Base-by-base conservation (phyloP, 2,797 vertebrate species). In the Lacerta viridis region DNA sequence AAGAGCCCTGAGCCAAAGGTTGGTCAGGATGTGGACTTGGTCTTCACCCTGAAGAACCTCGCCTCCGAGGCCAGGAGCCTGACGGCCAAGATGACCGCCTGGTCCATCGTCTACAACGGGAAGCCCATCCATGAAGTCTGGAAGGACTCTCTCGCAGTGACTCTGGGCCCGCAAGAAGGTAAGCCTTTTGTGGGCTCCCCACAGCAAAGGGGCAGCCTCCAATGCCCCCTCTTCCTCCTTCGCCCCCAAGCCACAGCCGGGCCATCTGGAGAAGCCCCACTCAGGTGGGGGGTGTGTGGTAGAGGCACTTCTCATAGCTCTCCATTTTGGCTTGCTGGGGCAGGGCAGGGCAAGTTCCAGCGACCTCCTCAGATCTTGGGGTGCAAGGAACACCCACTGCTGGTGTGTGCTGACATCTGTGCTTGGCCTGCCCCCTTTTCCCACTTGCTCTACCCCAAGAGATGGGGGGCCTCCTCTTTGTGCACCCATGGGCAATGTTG, bases 91-190 rank as follows among this genome's bases (percentile, higher is more conserved):
- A 96, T 97, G 96, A 97, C 96, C 0, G 97, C 97, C 27, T 97
- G 96, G 96, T 96, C 96, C 89, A 97, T 97, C 0, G 55, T 98
- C 75, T 98, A 98, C 77, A 98, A 97, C 0, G 96, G 96, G 89
- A 97, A 85, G 2, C 95, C 94, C 1, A 72, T 98, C 3, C 89
- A 88, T 0, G 95, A 96, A 87, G 95, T 97, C 89, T 96, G 96
- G 96, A 97, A 97, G 86, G 94, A 96, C 83, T 94, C 93, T 0
- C 0, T 93, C 8, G 93, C 94, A 3, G 76, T 96, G 50, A 90
- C 95, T 23, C 86, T 98, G 81, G 91, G 94, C 64, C 95, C 97
- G 0, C 55, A 94, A 7, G 95, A 97, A 97, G 97, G 97, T 97
- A 96, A 91, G 33, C 59, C 75, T 87, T 81, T 80, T 87, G 25